Conservation (phyloP, 2,888 invertebrate species). For the Hypselothyrea guttata region DNA sequence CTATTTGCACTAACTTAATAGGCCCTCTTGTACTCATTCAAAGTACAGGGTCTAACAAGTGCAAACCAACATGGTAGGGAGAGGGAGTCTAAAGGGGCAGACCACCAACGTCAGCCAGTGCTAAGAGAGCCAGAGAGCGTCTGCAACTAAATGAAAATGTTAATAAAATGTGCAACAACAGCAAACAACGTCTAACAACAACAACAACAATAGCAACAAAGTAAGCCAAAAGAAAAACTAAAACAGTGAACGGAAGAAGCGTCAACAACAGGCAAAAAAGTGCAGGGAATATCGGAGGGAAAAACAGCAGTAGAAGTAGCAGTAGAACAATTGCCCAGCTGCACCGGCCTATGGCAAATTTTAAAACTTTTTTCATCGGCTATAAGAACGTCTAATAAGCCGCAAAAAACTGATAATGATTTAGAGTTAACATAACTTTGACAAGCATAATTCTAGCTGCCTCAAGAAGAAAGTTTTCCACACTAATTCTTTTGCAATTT, state of each 20-base stretch:
- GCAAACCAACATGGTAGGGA: conserved; percentile 5
- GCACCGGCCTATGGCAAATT: not conserved
- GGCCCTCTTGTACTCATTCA: too few species aligned
- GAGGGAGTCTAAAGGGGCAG: conserved; percentile 11
- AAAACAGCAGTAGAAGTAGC: not conserved
- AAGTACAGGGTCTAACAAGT: too few species aligned
- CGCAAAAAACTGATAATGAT: too few species aligned
- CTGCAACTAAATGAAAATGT: conserved; percentile 72
- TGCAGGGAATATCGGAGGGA: conserved; percentile 1
- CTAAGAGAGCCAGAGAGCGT: conserved; percentile 24
- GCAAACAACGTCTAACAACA: too few species aligned
- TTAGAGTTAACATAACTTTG: too few species aligned
- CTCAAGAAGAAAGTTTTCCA: too few species aligned
- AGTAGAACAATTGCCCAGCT: not conserved
- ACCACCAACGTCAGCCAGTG: conserved; percentile 1
- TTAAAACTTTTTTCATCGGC: too few species aligned
- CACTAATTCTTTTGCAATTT: too few species aligned
- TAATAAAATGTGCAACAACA: conserved; percentile 64
- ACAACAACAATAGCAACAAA: conserved; percentile 42
- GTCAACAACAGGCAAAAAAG: conserved; percentile 55
- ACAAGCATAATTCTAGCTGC: too few species aligned
- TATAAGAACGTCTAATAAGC: too few species aligned
- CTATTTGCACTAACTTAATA: too few species aligned
- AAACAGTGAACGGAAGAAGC: conserved; percentile 73
- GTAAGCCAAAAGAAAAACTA: conserved; percentile 73